Conservation (phyloP, 1,140 invertebrate species). For the Drosophila auraria region DNA sequence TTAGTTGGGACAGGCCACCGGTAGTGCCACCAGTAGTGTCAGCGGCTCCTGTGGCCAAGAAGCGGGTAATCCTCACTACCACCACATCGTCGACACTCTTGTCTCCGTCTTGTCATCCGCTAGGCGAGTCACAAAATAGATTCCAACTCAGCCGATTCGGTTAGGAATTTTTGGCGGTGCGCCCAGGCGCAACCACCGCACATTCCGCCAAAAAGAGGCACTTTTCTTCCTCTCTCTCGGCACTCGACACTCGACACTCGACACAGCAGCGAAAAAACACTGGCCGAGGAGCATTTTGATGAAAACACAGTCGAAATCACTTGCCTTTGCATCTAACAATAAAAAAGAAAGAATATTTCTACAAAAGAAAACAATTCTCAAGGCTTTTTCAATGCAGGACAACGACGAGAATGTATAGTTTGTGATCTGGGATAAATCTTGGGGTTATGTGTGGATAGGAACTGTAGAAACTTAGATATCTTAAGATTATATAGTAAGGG, state of each 20-base stretch:
- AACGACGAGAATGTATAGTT: constrained; percentile 27
- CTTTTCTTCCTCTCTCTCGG: no score
- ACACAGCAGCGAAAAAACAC: neutral
- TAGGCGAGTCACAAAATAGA: constrained; percentile 28
- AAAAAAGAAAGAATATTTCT: neutral
- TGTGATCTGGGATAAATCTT: neutral
- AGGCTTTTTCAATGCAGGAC: constrained; percentile 46
- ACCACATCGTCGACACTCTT: constrained; percentile 23
- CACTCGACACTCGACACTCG: neutral
- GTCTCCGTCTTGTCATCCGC: neutral
- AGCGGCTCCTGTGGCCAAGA: constrained; percentile 29
- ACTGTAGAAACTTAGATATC: neutral
- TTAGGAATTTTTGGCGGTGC: constrained; percentile 43
- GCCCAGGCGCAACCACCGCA: constrained; percentile 11
- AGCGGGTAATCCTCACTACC: constrained; percentile 64
- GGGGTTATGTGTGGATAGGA: neutral
- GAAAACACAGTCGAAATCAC: constrained; percentile 13
- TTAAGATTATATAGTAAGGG: no score
- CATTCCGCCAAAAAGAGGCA: constrained; percentile 7
- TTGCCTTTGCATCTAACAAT: constrained; percentile 16
- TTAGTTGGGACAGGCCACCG: constrained; percentile 2
- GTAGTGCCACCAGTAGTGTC: neutral
- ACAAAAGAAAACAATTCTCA: constrained; percentile 19
- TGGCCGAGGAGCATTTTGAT: neutral
- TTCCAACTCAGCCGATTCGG: constrained; percentile 16